These are phyloP conservation scores for Oligia latruncula DNA, from an alignment of 2,888 invertebrate genomes.

Conservation along the genomic window DNA sequence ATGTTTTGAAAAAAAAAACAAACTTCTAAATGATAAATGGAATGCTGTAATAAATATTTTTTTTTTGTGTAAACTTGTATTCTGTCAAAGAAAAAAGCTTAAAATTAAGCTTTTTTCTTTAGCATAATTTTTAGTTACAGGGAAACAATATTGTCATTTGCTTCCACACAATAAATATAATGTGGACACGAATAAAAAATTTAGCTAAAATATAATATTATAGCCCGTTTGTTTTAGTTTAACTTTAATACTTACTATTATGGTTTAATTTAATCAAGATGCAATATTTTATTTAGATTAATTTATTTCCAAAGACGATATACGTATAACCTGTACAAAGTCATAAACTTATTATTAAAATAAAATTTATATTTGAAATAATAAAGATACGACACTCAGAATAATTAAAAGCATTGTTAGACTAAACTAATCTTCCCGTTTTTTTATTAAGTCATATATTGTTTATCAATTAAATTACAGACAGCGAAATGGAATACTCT, in stretches of 20 bases:
- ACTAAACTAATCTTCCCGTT: neutral
- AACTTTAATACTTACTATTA: neutral
- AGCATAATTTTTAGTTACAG: neutral
- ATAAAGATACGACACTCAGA: conserved; percentile 34
- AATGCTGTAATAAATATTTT: neutral
- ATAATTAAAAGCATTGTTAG: neutral
- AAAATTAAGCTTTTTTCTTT: too few species aligned
- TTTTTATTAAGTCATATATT: neutral
- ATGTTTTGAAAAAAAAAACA: neutral
- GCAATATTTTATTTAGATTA: conserved; percentile 45
- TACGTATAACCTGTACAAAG: conserved; percentile 66
- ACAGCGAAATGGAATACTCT: conserved; percentile 23
- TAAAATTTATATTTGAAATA: conserved; percentile 33
- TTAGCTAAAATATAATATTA: conserved; percentile 15
- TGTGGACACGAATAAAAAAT: conserved; percentile 7
- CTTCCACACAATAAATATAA: conserved; percentile 15
- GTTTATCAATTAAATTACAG: neutral
- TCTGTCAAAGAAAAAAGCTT: neutral
- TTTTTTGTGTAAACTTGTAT: neutral
- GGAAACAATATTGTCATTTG: conserved; percentile 35
- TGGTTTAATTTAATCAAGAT: conserved; percentile 16
- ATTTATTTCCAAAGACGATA: conserved; percentile 57
- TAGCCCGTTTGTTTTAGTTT: conserved; percentile 24
- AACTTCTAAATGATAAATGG: neutral
- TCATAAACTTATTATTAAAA: conserved; percentile 42